These are phyloP conservation scores for Lamellibrachia columna DNA, from an alignment of 2,888 invertebrate species.

Conservation along the genomic window DNA sequence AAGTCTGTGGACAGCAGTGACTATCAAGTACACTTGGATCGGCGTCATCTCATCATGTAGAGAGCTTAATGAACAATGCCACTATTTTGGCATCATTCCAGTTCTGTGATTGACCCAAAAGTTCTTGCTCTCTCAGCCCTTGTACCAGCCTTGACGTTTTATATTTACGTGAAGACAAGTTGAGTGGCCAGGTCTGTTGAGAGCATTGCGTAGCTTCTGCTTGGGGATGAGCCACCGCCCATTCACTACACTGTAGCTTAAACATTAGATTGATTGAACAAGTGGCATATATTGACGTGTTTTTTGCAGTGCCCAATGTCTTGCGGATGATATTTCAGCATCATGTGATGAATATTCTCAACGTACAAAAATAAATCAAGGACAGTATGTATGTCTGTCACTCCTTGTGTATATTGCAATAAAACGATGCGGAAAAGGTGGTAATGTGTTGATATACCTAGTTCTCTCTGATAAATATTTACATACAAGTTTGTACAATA, in stretches of 20 bases:
- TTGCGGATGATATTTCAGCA: background rate
- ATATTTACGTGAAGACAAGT: background rate
- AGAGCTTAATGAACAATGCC: background rate
- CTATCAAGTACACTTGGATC: background rate
- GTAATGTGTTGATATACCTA: background rate
- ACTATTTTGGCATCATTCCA: background rate
- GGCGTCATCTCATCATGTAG: background rate
- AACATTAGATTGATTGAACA: background rate
- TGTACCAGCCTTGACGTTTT: no score
- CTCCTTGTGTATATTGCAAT: conserved; percentile 6
- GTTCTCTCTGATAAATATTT: background rate
- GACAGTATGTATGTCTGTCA: background rate
- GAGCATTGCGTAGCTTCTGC: background rate
- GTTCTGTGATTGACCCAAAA: background rate
- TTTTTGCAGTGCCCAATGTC: background rate
- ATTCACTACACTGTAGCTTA: background rate
- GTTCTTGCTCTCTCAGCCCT: background rate
- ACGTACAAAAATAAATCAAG: background rate
- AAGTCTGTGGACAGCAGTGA: background rate
- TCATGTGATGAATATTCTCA: background rate
- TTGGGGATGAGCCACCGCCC: background rate
- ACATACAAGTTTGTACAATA: background rate
- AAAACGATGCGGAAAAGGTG: background rate
- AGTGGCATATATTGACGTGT: background rate
- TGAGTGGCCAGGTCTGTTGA: background rate